A percentile compares a stretch with the other conserved stretches of the same genome.
Conservation (phyloP, 2,797 vertebrate species). For the Bovichtus diacanthus region DNA sequence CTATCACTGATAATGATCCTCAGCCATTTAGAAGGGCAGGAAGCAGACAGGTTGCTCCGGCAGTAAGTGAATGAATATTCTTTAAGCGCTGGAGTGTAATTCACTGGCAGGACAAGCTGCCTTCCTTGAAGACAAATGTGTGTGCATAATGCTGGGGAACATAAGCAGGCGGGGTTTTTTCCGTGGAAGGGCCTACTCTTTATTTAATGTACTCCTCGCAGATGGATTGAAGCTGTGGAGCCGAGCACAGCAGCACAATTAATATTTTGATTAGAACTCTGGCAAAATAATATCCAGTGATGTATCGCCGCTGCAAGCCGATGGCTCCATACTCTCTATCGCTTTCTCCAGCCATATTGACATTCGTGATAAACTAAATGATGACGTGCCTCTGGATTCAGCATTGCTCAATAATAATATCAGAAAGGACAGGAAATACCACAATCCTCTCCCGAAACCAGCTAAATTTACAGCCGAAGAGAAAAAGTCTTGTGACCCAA, state of each 20-base stretch:
- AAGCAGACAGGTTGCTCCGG: constrained; percentile 71
- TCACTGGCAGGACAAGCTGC: constrained; percentile 68
- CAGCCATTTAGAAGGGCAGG: constrained; percentile 68
- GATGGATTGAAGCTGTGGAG: constrained; percentile 65
- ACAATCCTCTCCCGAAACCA: not conserved
- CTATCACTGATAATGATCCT: constrained; percentile 76
- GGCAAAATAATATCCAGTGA: constrained; percentile 64
- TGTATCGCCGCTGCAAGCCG: constrained; percentile 50
- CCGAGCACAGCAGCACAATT: constrained; percentile 53
- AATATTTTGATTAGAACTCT: constrained; percentile 73
- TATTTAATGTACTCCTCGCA: constrained; percentile 74
- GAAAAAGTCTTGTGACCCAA: not conserved
- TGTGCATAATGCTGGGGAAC: constrained; percentile 66
- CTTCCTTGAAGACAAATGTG: constrained; percentile 77
- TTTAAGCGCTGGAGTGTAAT: constrained; percentile 73
- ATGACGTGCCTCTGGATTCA: constrained; percentile 14
- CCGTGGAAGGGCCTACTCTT: constrained; percentile 58
- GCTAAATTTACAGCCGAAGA: not conserved
- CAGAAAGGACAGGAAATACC: not conserved
- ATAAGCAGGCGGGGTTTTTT: constrained; percentile 48
- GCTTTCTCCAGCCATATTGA: constrained; percentile 49
- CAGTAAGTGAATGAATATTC: constrained; percentile 80
- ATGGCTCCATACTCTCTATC: constrained; percentile 37
- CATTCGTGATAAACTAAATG: constrained; percentile 41
- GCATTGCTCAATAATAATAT: not conserved